These are phyloP conservation scores for Oligia latruncula DNA, from an alignment of 2,888 invertebrate species.

Conservation along the genomic window DNA sequence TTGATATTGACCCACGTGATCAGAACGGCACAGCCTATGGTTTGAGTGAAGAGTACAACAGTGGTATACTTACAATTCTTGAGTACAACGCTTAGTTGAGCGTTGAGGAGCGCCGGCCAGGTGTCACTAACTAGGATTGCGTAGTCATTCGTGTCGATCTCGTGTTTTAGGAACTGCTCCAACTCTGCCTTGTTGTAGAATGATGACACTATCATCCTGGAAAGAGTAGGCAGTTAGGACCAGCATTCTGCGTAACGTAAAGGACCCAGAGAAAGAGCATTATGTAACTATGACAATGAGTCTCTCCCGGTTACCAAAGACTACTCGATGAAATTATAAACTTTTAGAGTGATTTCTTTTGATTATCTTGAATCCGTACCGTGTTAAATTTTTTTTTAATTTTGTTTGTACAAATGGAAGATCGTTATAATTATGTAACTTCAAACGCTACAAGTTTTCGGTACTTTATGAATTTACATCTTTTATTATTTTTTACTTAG, in stretches of 20 bases:
- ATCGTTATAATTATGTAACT: too few species aligned
- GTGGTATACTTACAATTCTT: constrained; percentile 83
- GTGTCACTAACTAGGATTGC: constrained; percentile 91
- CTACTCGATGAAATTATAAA: neutral
- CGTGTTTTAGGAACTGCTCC: constrained; percentile 94
- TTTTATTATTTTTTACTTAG: too few species aligned
- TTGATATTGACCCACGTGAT: too few species aligned
- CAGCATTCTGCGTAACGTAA: neutral
- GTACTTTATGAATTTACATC: neutral
- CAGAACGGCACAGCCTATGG: neutral
- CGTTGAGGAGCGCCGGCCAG: constrained; percentile 93
- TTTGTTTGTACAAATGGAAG: too few species aligned
- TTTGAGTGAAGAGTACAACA: neutral
- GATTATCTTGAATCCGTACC: too few species aligned
- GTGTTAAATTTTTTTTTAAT: too few species aligned
- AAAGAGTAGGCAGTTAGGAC: neutral
- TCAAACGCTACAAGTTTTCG: too few species aligned
- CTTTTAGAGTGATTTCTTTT: neutral
- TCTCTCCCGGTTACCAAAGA: neutral
- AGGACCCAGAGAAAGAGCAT: neutral
- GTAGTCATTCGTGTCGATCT: constrained; percentile 92
- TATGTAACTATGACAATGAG: neutral
- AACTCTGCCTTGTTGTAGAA: constrained; percentile 96
- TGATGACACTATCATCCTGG: constrained; percentile 95
- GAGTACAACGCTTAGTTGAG: constrained; percentile 93